Percentiles rank a stretch among this genome's conserved stretches.
Evolutionary conservation across 1,140 invertebrate genomes (phyloP).

Genomic region (Heterodera carotae): DNA sequence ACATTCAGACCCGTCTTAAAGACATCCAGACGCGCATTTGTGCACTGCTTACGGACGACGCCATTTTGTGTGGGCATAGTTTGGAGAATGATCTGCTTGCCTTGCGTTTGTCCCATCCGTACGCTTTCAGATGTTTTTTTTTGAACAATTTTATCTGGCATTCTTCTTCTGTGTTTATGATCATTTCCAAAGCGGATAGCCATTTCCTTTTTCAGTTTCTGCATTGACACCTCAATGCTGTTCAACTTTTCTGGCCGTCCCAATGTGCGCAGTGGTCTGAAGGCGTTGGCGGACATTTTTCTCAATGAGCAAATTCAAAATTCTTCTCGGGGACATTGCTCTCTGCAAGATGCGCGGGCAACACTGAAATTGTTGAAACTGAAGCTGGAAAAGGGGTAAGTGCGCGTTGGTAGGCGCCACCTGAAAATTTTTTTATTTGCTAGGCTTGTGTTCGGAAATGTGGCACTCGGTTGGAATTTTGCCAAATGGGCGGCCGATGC

Average conservation of each 20-base stretch:
- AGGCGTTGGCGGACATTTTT: slow-evolving; percentile 35
- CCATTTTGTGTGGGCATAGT: slow-evolving; percentile 40
- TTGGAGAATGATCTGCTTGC: slow-evolving; percentile 38
- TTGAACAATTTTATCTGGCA: slow-evolving; percentile 8
- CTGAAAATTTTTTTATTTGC: slow-evolving; percentile 6
- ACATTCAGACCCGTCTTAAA: slow-evolving; percentile 30
- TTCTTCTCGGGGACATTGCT: slow-evolving; percentile 34
- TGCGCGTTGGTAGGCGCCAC: not conserved
- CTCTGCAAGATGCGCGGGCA: slow-evolving; percentile 37
- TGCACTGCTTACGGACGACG: slow-evolving; percentile 31
- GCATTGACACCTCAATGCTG: slow-evolving; percentile 38
- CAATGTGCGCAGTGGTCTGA: slow-evolving; percentile 29
- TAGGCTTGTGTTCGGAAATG: slow-evolving; percentile 38
- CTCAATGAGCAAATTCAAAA: slow-evolving; percentile 37
- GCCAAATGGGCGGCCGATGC: slow-evolving; percentile 30
- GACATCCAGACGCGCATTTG: slow-evolving; percentile 30
- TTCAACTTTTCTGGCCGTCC: slow-evolving; percentile 39
- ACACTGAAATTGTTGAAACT: slow-evolving; percentile 37
- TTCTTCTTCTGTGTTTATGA: too few relatives aligned
- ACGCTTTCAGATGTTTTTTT: slow-evolving; percentile 16
- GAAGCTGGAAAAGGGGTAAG: slow-evolving; percentile 44
- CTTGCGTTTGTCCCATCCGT: slow-evolving; percentile 40
- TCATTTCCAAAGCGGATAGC: too few relatives aligned
- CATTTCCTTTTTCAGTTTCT: slow-evolving; percentile 34
- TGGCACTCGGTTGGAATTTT: slow-evolving; percentile 32